A percentile compares a stretch with the other conserved stretches of the same genome.
Evolutionary conservation across 2,113 vertebrate species (phyloP).

Genomic region (Cyprinodon brontotheroides): DNA sequence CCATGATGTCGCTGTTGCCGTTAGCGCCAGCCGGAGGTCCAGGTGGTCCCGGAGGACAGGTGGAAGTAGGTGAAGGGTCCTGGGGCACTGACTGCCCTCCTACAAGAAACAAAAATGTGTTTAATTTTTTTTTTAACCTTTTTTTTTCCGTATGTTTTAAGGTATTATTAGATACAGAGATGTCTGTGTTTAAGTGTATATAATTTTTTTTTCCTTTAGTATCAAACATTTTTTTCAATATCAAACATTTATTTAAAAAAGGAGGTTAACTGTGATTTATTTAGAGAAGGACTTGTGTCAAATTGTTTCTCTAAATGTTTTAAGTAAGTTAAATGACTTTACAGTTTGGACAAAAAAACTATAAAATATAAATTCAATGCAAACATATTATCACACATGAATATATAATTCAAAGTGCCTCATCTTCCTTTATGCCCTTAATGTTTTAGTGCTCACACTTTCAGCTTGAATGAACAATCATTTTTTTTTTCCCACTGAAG

Average conservation of each 20-base stretch:
- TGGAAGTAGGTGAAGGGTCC: conserved; percentile 70
- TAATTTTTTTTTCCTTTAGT: not conserved
- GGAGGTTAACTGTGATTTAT: not conserved
- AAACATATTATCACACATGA: not conserved
- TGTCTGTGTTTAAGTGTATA: not conserved
- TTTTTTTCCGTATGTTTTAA: not conserved
- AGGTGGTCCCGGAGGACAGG: conserved; percentile 66
- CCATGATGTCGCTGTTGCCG: conserved; percentile 80
- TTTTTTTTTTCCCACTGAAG: not conserved
- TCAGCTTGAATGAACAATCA: not conserved
- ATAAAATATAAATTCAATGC: not conserved
- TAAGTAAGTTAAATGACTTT: not conserved
- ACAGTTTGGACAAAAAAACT: not conserved
- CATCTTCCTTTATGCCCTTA: too few relatives aligned
- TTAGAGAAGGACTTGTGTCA: too few relatives aligned
- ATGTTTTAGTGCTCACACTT: too few relatives aligned
- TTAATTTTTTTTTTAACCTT: not conserved
- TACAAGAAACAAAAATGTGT: conserved; percentile 19
- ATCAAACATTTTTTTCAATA: not conserved
- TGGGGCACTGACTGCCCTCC: conserved; percentile 75
- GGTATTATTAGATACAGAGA: not conserved
- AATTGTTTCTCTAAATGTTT: too few relatives aligned
- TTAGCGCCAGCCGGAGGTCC: conserved; percentile 58
- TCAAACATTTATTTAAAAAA: not conserved
- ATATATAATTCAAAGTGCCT: too few relatives aligned